Base-by-base conservation (phyloP, 2,113 vertebrate species). In the Bufo bufo region DNA sequence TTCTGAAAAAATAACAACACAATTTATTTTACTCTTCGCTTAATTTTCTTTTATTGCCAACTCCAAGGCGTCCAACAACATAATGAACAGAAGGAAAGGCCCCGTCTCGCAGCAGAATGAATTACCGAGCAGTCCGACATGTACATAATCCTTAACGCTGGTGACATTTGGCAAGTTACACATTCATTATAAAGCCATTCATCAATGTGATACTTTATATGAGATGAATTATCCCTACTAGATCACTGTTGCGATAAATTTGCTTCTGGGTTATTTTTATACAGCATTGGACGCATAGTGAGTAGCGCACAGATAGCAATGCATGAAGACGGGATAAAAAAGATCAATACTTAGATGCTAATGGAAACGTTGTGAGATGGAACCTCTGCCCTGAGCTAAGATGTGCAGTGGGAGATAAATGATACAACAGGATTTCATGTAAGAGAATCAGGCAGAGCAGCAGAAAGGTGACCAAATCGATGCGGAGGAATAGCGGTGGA, bases 341-440 rank as follows among this genome's bases (percentile, higher is more conserved):
- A 69, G 59, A 84, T 84, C 82, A 71, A 84, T 84, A 84, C 47
- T n/a, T 33, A 16, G 63, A 84, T 69, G 63, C 82, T 84, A 84
- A 84, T 84, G 82, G 82, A 84, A 84, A 84, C 50, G 50, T 84
- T 52, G 82, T 84, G 65, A 84, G 82, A 84, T 16, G 23, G 58
- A 52, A 61, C 75, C 59, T 86, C 59, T 86, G 74, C 58, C 72
- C 74, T 78, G 85, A 85, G 84, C 84, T 75, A 59, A 75, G 66
- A 63, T 86, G 85, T 86, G 56, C 20, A 52, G 56, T 63, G 75
- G 13, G 59, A 86, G 85, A 86, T 86, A 78, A 77, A 86, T 78
- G 74, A 86, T 77, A 86, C 71, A 74, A 61, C 74, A 66, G 74
- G 56, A 86, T 78, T 65, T n/a, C 58, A 50, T 77, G 85, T 52